Evolutionary conservation across 2,113 vertebrate genomes (phyloP), one percentile per base, ranked within the genome.

Genomic region (Nyctereutes procyonoides): DNA sequence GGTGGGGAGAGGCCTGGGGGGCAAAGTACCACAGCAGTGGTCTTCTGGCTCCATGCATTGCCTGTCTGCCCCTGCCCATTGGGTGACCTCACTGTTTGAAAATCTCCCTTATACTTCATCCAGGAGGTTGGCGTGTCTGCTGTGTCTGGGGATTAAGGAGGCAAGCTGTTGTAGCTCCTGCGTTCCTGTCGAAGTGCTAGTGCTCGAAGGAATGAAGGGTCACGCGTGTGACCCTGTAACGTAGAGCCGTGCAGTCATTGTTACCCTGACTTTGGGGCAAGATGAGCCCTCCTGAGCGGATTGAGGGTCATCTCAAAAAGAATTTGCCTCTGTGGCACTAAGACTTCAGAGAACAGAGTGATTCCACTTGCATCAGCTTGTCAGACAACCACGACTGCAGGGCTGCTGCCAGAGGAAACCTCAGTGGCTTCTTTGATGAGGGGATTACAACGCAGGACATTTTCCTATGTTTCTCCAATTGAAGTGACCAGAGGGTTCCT

Each of bases 31-130:
- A 5, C 0, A 16, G 20, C n/a, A 1, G 26, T 5, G 1, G 7
- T 62, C 10, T n/a, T 28, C 15, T 11, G 32, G 35, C 14, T 43
- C 17, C 0, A 0, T 12, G 30, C 4, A 2, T 11, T 1, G 30
- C 73, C 19, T 8, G 30, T 67, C 28, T n/a, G 63, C 19, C 11
- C 19, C 55, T 60, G 51, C 73, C 84, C 17, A 8, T 63, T 13
- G 20, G 30, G 32, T n/a, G 20, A 67, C 48, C 11, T 76, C 56
- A 30, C 32, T 12, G 38, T 38, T 20, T 28, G 2, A 24, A 32
- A 35, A 8, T 9, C 13, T 32, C 4, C 63, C 51, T 76, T 5
- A 11, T 53, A 43, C 63, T n/a, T 55, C 24, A 5, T 81, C 35
- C 13, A 0, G 38, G 51, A 74, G 30, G 0, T 4, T 26, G 26